phyloP scores from a whole-genome alignment of 1,140 invertebrate species.

The Pseudoatta argentina region DNA sequence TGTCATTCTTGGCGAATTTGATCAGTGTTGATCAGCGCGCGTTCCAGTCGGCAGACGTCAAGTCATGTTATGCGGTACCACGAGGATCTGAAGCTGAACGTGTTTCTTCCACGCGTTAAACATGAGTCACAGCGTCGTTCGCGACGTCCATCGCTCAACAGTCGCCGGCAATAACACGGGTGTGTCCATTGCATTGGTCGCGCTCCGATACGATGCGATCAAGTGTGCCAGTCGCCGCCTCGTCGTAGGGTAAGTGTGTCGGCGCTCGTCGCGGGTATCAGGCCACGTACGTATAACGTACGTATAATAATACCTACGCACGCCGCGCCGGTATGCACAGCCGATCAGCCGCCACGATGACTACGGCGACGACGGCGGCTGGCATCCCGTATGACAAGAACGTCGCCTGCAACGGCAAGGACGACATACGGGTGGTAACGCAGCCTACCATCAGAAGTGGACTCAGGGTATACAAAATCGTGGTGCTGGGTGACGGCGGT shows the following conservation, averaged over 20 bases:
- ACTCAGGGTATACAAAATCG: slow-evolving; percentile 93
- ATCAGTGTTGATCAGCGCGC: slow-evolving; percentile 1
- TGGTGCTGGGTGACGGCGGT: slow-evolving; percentile 93
- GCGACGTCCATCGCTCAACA: slow-evolving; percentile 30
- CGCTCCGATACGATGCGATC: slow-evolving; percentile 66
- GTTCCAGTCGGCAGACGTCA: background rate
- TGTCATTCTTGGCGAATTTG: slow-evolving; percentile 11
- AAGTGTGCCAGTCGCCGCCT: slow-evolving; percentile 69
- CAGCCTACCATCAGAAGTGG: slow-evolving; percentile 88
- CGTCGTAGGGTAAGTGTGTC: slow-evolving; percentile 60
- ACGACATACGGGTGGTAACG: slow-evolving; percentile 79
- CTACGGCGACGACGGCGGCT: slow-evolving; percentile 75
- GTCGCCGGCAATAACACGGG: slow-evolving; percentile 46
- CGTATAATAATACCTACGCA: background rate
- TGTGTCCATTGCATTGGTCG: slow-evolving; percentile 63
- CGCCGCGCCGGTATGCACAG: background rate
- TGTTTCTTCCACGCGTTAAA: background rate
- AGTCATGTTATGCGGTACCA: background rate
- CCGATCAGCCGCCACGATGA: slow-evolving; percentile 60
- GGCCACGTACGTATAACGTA: background rate
- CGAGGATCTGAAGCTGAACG: background rate
- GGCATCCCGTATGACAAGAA: slow-evolving; percentile 76
- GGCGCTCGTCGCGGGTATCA: slow-evolving; percentile 23
- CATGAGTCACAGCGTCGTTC: slow-evolving; percentile 20
- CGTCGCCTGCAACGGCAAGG: slow-evolving; percentile 77